Conservation (phyloP, 1,140 invertebrate species). For the Acromyrmex echinatior region DNA sequence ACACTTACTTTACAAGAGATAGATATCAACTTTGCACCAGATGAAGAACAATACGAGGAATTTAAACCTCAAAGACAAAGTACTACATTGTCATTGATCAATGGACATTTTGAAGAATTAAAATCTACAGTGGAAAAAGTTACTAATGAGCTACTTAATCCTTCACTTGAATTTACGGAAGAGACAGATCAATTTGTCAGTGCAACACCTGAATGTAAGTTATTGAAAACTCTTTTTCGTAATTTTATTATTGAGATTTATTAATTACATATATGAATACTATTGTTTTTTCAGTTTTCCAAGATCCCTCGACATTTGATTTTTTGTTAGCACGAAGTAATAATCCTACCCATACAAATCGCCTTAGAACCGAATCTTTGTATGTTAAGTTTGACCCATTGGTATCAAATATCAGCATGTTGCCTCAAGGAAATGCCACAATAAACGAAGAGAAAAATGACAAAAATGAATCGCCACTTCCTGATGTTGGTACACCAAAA, state of each 20-base stretch:
- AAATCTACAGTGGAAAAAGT: slow-evolving; percentile 75
- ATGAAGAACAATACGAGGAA: slow-evolving; percentile 72
- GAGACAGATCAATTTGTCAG: slow-evolving; percentile 77
- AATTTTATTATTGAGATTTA: not conserved
- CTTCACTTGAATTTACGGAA: slow-evolving; percentile 71
- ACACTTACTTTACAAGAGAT: slow-evolving; percentile 61
- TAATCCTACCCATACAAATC: slow-evolving; percentile 71
- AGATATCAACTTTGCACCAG: not conserved
- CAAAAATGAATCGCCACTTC: slow-evolving; percentile 72
- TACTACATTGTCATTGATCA: slow-evolving; percentile 68
- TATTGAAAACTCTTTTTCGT: not conserved
- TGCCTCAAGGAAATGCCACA: slow-evolving; percentile 80
- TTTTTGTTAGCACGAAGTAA: slow-evolving; percentile 79
- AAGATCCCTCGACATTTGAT: slow-evolving; percentile 83
- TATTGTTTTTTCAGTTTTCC: slow-evolving; percentile 80
- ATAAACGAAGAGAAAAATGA: slow-evolving; percentile 79
- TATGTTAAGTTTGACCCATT: slow-evolving; percentile 89
- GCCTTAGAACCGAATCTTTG: slow-evolving; percentile 87
- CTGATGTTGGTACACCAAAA: slow-evolving; percentile 77
- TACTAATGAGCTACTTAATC: slow-evolving; percentile 78
- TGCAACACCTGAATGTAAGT: slow-evolving; percentile 79
- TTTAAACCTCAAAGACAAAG: slow-evolving; percentile 81
- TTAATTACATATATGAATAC: slow-evolving; percentile 38
- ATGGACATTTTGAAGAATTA: slow-evolving; percentile 71
- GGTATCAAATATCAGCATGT: slow-evolving; percentile 84